phyloP scores from a whole-genome alignment of 2,797 vertebrate species.

The Parotocinclus haroldoi region DNA sequence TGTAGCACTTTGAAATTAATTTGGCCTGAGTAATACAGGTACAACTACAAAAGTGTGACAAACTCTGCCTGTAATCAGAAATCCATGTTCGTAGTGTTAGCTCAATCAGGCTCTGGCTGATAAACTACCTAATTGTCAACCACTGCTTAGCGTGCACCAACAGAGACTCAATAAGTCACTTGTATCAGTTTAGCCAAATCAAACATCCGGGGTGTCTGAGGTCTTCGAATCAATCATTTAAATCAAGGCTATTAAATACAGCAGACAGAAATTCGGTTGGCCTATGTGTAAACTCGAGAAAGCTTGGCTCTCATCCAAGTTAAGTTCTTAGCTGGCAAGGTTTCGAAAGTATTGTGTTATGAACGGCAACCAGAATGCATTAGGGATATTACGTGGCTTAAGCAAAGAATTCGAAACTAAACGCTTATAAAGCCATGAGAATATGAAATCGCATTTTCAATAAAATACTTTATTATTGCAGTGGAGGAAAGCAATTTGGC shows the following conservation, averaged over 20 bases:
- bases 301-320: constrained; percentile 22
- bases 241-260: constrained; percentile 23
- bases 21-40: too few relatives aligned
- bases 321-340: constrained; percentile 9
- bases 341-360: constrained; percentile 13
- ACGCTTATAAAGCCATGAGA: background rate
- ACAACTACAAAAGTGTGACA: too few relatives aligned
- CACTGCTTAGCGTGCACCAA: too few relatives aligned
- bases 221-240: constrained; percentile 25
- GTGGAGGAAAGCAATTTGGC: constrained; percentile 3
- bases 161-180: too few relatives aligned
- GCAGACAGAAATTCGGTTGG: constrained; percentile 25
- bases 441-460: constrained; percentile 7
- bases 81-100: too few relatives aligned
- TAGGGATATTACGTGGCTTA: background rate
- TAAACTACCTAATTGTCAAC: too few relatives aligned
- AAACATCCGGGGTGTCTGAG: background rate
- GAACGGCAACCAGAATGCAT: constrained; percentile 11
- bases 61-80: too few relatives aligned
- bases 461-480: background rate
- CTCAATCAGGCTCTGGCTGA: too few relatives aligned
- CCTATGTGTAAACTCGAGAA: constrained; percentile 23
- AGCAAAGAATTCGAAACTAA: constrained; percentile 2
- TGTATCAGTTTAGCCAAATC: constrained; percentile 5
- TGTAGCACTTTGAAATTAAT: too few relatives aligned